phyloP scores from a whole-genome alignment of 2,797 vertebrate species.

The Poliocrania exsul region DNA sequence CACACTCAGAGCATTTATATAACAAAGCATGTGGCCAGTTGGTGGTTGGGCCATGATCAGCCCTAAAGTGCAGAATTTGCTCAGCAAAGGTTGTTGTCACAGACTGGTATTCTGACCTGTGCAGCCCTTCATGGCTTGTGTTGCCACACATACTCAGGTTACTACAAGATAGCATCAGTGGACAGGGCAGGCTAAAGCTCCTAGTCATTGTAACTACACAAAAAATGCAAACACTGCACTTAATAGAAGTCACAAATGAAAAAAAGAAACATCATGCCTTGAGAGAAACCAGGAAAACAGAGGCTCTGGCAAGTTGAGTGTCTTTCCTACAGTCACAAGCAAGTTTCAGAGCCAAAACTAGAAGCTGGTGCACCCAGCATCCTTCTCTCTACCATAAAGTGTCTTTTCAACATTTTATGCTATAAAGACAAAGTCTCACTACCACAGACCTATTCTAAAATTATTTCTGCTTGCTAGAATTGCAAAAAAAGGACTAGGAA shows the following conservation, averaged over 20 bases:
- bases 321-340: neutral
- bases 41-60: neutral
- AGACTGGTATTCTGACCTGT: neutral
- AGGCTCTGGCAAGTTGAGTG: neutral
- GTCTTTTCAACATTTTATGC: neutral
- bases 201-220: neutral
- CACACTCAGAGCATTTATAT: neutral
- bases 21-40: fast-evolving
- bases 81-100: neutral
- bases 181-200: neutral
- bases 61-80: neutral
- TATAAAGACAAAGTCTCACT: neutral
- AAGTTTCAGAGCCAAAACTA: neutral
- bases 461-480: neutral
- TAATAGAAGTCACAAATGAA: neutral
- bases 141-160: fast-evolving
- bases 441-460: neutral
- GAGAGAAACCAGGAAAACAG: neutral
- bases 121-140: fast-evolving
- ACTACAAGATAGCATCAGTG: neutral
- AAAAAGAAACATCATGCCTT: neutral
- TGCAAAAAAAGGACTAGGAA: neutral
- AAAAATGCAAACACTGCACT: neutral
- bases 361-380: neutral
- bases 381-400: neutral